Percentiles rank a stretch among this genome's conserved stretches.
Conservation (phyloP, 2,797 vertebrate species). For the Xerus rutilus region DNA sequence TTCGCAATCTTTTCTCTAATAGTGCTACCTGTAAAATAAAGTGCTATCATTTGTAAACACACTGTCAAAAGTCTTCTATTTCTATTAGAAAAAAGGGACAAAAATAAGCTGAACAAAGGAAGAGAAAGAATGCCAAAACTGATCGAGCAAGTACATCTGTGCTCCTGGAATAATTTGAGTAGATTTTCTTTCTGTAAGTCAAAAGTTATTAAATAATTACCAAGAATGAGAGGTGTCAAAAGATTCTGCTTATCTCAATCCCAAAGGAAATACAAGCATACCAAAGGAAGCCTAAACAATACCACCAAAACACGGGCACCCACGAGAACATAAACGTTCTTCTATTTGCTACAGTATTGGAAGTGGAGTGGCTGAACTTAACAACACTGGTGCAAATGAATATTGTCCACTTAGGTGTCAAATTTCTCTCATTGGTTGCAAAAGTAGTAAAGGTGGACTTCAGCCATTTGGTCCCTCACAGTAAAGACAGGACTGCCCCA, state of each 20-base stretch:
- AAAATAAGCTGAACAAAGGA: background rate
- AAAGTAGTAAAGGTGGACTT: background rate
- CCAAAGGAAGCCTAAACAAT: background rate
- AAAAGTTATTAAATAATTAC: background rate
- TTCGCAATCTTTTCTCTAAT: constrained; percentile 20
- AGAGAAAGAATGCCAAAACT: background rate
- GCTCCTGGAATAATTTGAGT: background rate
- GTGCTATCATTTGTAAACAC: background rate
- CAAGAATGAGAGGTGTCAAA: background rate
- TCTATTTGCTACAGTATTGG: background rate
- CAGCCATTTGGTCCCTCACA: background rate
- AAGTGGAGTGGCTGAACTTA: background rate
- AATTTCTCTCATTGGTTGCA: background rate
- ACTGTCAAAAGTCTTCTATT: background rate
- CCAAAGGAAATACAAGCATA: constrained; percentile 28
- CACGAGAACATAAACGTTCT: background rate
- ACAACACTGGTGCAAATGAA: background rate
- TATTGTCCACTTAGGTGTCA: background rate
- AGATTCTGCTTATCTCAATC: background rate
- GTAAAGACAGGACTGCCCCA: background rate
- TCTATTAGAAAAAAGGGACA: background rate
- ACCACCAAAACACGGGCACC: rapidly evolving
- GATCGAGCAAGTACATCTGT: background rate
- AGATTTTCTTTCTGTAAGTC: constrained; percentile 4
- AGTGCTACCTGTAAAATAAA: background rate